Evolutionary conservation across 1,140 invertebrate genomes (phyloP), one percentile per base, ranked within the genome.

Genomic region (Steinernema feltiae): DNA sequence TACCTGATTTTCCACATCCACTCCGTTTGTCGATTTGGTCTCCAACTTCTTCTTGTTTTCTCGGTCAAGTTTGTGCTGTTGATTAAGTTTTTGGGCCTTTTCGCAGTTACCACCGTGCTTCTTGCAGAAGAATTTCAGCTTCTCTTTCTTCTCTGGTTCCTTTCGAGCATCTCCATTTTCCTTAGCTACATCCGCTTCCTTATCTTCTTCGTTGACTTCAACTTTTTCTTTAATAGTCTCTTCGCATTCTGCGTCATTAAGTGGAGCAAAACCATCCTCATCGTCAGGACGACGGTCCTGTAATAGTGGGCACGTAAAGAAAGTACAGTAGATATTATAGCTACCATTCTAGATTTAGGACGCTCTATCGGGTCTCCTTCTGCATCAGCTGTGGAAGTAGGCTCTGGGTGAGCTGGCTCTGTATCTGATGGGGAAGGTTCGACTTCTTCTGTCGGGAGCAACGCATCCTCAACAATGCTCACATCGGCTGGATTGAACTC

Each of bases 101-200:
- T 63, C 53, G 24, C 53, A 63, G 24, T 63, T 63, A 7, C 53
- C 53, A n/a, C 53, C 53, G 24, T 63, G 53, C 24, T 63, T 63
- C 53, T 63, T 63, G 24, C 53, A 63, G 12, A 27, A 17, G 24
- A n/a, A 63, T 21, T 63, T 63, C 15, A 21, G 53, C 24, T 63
- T 63, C n/a, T n/a, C n/a, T n/a, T n/a, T n/a, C 53, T 63, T 63
- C 53, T 63, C 53, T 3, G 53, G 53, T 27, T 63, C 24, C 53
- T 63, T 63, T 7, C n/a, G 7, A 46, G 41, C 41, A 7, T 46
- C 41, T 7, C n/a, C 41, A n/a, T 46, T 46, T 46, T 46, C 41
- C 41, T 46, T 46, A 7, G 41, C n/a, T n/a, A 46, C 41, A 46
- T 7, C 7, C 41, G 41, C n/a, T 46, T 46, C 41, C 7, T 12